Base-by-base conservation (phyloP, 92 coral and sea anemone species). In the Montipora capitata region DNA sequence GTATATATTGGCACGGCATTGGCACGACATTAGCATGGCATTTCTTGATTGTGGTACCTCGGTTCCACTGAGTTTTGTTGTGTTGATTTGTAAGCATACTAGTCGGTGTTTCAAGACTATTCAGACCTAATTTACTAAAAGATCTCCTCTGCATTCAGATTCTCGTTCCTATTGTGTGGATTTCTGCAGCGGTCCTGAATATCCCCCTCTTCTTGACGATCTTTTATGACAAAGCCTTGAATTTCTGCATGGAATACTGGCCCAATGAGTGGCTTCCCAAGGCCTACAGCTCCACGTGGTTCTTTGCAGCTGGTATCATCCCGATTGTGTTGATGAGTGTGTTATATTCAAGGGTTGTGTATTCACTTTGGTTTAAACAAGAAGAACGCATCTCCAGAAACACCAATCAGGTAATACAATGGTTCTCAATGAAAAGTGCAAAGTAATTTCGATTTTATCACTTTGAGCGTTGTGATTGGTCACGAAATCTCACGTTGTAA, bases 281-380 rank as follows among this genome's bases (percentile, higher is more conserved):
- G 63, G 90, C 93, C 13, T 84, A 84, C 86, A 84, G 90, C 52
- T 14, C 86, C 6, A 82, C 77, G 14, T 90, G 93, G 86, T 84
- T 90, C 20, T 42, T 79, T 27, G 48, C 74, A 12, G 81, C 85
- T 40, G 87, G 90, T 1, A 18, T 90, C 15, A 51, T 90, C 3
- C 93, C 90, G 10, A 51, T 85, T 10, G 0, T 84, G 27, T 66
- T 80, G 39, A 90, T 90, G 93, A 69, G 70, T 16, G 78, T 85
- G 7, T 83, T 90, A 56, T 90, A 85, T 71, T 83, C 89, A 66
- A 77, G 90, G 79, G 90, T 90, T 44, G 87, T 90, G 20, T 48
- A 78, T 66, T 45, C 75, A 13, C 82, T 90, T 45, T 90, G 93
- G 93, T 90, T 90, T 61, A 90, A 84, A 76, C 45, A 35, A 3